Base-by-base conservation (phyloP, 2,888 invertebrate species). In the Zeuzera pyrina region DNA sequence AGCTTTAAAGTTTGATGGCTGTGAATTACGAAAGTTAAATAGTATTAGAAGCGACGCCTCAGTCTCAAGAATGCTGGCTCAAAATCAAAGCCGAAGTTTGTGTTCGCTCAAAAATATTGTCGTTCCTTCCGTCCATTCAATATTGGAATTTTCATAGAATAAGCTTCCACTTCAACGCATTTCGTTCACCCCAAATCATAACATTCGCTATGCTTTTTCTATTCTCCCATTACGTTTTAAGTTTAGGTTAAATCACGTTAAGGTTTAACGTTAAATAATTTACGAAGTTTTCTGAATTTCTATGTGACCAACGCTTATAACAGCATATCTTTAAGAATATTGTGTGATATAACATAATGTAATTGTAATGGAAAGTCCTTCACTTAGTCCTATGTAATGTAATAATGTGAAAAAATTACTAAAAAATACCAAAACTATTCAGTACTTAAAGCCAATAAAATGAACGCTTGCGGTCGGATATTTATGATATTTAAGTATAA, bases 331-430 rank as follows among this genome's bases (percentile, higher is more conserved):
- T 64, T 72, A 81, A 81, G 81, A 70, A 71, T 68, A 74, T 61
- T 70, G 79, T 83, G 81, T 81, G 81, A 81, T 83, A 79, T 74
- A 74, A 68, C 73, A 73, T 79, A 74, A 74, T 67, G 60, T 77
- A 72, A 70, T 63, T 58, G 33, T 45, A 57, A 67, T n/a, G 50
- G 63, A 57, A 61, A 68, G 69, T 74, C 72, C 72, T 73, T 67
- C 52, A 61, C 59, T 53, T 71, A 72, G 69, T 65, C 62, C 69
- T 73, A 23, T 26, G 24, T 33, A 34, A 23, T 21, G 30, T 29
- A 23, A 29, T 24, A 32, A 36, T 21, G 30, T n/a, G 24, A 16
- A 4, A 16, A 30, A 7, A 13, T 7, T 14, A 30, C 35, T 38
- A 30, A 33, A 41, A 33, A 36, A 39, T 43, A 41, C 34, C 32